phyloP scores from a whole-genome alignment of 2,797 vertebrate genomes.

The Phyllotis vaccarum region DNA sequence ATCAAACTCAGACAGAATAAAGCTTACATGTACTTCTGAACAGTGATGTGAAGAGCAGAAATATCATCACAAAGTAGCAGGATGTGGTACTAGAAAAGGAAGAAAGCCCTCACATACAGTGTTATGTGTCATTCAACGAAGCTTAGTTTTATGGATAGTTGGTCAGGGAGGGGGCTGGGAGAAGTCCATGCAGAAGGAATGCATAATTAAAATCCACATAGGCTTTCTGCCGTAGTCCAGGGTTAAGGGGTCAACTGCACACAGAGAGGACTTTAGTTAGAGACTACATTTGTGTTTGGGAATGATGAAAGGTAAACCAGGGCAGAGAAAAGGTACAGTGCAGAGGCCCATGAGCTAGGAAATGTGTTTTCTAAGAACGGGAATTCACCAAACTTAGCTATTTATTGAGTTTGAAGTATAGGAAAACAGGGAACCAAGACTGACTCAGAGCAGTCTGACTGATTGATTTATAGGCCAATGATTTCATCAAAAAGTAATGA shows the following conservation, averaged over 20 bases:
- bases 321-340: background rate
- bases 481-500: background rate
- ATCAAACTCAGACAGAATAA: background rate
- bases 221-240: background rate
- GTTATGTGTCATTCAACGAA: background rate
- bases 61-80: background rate
- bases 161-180: background rate
- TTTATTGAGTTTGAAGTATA: background rate
- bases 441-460: background rate
- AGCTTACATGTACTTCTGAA: background rate
- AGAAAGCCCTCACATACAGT: background rate
- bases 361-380: background rate
- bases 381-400: background rate
- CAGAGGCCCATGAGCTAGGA: background rate
- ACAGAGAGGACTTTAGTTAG: background rate
- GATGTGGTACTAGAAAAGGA: background rate
- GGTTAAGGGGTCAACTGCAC: background rate
- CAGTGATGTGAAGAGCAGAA: background rate
- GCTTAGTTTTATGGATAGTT: background rate
- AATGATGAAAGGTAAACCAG: background rate
- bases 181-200: background rate
- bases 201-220: background rate
- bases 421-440: background rate
- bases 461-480: slow-evolving; percentile 6
- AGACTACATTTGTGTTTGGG: no score